A percentile compares a stretch with the other conserved stretches of the same genome.
phyloP scores from a whole-genome alignment of 2,888 invertebrate genomes.

The Helleia helle region DNA sequence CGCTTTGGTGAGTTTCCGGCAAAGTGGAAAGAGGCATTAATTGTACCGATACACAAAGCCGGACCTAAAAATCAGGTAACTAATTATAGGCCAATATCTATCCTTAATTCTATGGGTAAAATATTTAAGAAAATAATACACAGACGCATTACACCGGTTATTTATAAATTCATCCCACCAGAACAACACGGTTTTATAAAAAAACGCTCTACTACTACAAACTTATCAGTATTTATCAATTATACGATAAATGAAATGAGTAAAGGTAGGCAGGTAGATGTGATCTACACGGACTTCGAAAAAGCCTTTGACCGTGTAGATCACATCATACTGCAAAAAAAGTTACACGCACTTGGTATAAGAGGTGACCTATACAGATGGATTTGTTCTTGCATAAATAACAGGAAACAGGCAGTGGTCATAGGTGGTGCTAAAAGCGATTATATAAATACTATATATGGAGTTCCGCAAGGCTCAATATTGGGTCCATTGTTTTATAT shows the following conservation, averaged over 20 bases:
- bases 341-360: no score
- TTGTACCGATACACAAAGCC: no score
- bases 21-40: no score
- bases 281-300: conserved; percentile 11
- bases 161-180: conserved; percentile 1
- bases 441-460: neutral
- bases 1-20: no score
- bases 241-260: conserved; percentile 8
- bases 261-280: conserved; percentile 10
- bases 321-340: conserved; percentile 3
- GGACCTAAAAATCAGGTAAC: no score
- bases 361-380: no score
- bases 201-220: conserved; percentile 7
- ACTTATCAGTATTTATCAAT: conserved; percentile 3
- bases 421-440: conserved; percentile 7
- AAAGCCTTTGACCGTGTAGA: no score
- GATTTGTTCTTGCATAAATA: conserved; percentile 12
- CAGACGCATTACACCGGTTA: neutral
- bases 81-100: no score
- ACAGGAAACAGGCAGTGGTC: conserved; percentile 11
- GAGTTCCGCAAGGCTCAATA: conserved; percentile 8
- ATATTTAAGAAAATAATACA: conserved; percentile 10
- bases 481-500: conserved; percentile 7
- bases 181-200: conserved; percentile 14
- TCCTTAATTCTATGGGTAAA: neutral